Evolutionary conservation across 2,888 invertebrate genomes (phyloP), one percentile per base, ranked within the genome.

Genomic region (Sesia bembeciformis): DNA sequence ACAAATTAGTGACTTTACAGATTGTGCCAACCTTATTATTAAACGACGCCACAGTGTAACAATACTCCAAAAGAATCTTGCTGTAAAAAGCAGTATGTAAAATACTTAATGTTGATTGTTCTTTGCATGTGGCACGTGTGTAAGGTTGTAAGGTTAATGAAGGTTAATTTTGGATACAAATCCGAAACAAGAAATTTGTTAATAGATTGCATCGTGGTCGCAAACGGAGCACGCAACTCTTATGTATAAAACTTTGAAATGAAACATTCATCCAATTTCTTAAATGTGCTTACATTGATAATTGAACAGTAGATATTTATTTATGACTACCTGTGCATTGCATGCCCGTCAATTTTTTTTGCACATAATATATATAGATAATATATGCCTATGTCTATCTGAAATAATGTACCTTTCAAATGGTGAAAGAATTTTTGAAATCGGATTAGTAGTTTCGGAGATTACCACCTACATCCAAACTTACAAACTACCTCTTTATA

Each of bases 161-260:
- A 58, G 61, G 58, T 60, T 60, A 61, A 65, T 62, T 63, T 62
- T 60, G 66, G 67, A 63, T 65, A 57, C 60, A 56, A 58, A 57
- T 56, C 57, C 56, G 56, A 62, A 62, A 65, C 64, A 68, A 68
- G 68, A 67, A 72, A 66, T 75, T 1, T 72, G 66, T 66, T 72
- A 76, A 76, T 74, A 72, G 66, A 70, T 76, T 72, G 73, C 64
- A 64, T 58, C 66, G 68, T 63, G 72, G 74, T 72, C 65, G 61
- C 64, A 65, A 68, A 64, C 65, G 64, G 52, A 55, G 56, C 55
- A 52, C 56, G 58, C 58, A 58, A 23, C 23, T 57, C 57, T 58
- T 50, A 57, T 56, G 61, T 58, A 58, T 61, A 60, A 64, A 70
- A 66, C 65, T 66, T 68, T 61, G 56, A 64, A 56, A 7, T 42